phyloP scores from a whole-genome alignment of 2,797 vertebrate species.

The Poeciliopsis presidionis region DNA sequence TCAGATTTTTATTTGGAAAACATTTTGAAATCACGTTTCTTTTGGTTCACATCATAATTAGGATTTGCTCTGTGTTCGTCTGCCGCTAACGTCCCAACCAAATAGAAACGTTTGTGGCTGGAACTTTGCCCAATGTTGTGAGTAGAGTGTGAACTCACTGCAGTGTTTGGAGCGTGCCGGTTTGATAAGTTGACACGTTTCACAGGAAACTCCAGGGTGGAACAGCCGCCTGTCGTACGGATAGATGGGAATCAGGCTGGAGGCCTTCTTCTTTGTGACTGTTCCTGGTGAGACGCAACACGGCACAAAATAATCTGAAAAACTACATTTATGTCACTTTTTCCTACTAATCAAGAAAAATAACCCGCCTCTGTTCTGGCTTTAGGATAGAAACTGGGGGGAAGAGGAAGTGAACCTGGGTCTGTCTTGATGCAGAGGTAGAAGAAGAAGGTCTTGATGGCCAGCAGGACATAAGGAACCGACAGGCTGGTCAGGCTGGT shows the following conservation, averaged over 20 bases:
- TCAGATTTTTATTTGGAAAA: neutral
- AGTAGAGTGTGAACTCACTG: constrained; percentile 77
- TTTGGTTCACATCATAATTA: neutral
- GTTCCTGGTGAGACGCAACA: constrained; percentile 74
- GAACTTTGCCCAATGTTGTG: too few relatives aligned
- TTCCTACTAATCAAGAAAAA: neutral
- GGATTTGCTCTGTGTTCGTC: neutral
- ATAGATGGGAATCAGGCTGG: constrained; percentile 80
- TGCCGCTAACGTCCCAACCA: neutral
- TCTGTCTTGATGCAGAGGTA: constrained; percentile 85
- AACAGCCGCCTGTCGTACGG: constrained; percentile 87
- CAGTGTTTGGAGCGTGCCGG: constrained; percentile 97
- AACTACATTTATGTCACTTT: neutral
- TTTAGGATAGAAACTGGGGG: neutral
- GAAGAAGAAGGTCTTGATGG: constrained; percentile 84
- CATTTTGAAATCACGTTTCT: neutral
- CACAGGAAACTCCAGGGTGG: constrained; percentile 80
- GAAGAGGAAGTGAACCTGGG: constrained; percentile 81
- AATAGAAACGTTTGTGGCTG: neutral
- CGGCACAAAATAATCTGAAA: neutral
- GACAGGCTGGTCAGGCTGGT: constrained; percentile 78
- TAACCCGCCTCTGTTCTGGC: neutral
- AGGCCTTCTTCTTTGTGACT: constrained; percentile 84
- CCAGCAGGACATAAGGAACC: constrained; percentile 89
- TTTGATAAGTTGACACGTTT: constrained; percentile 86